Base-by-base conservation (phyloP, 2,113 vertebrate genomes). In the Gallinago undulata region DNA sequence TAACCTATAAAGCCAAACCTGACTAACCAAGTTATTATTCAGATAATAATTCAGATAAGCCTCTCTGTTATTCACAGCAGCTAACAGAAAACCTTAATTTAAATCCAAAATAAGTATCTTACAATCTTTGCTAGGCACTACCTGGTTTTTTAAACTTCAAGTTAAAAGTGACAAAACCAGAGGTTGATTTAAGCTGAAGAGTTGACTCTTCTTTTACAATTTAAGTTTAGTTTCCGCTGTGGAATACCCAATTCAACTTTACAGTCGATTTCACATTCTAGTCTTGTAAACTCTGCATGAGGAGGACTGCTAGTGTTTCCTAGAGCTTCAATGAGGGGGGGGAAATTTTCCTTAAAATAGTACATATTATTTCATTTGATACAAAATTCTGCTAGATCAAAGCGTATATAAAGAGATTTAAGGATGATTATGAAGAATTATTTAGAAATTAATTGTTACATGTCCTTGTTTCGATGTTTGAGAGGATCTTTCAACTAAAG, bases 81-180 rank as follows among this genome's bases (percentile, higher is more conserved):
- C 23, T 88, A 93, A 90, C 74, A 70, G 82, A 92, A 94, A 88
- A 84, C 68, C 45, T 94, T 74, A 47, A 75, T 85, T 93, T 78
- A 88, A 86, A 77, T 27, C 63, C 45, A 74, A 55, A 91, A 22
- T 39, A 85, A 60, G 41, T 59, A 31, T 7, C 25, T 80, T 57
- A 33, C 21, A 83, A 33, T 77, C 73, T 81, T 78, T 68, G 19
- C 74, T 78, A 91, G 84, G 91, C 84, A 87, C 74, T 64, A 79
- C 13, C 67, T 62, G 66, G 64, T 56, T 96, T 89, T 66, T 57
- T 90, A 73, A 89, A 80, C 39, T 70, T 55, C 74, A 60, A 80
- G 57, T 50, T 68, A 37, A 21, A 77, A 81, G 43, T 67, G 30
- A 63, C 55, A 80, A 70, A 87, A 90, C 2, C 23, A 84, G 35